Evolutionary conservation across 2,797 vertebrate species (phyloP), one percentile per base, ranked within the genome.

Genomic region (Poeciliopsis presidionis): DNA sequence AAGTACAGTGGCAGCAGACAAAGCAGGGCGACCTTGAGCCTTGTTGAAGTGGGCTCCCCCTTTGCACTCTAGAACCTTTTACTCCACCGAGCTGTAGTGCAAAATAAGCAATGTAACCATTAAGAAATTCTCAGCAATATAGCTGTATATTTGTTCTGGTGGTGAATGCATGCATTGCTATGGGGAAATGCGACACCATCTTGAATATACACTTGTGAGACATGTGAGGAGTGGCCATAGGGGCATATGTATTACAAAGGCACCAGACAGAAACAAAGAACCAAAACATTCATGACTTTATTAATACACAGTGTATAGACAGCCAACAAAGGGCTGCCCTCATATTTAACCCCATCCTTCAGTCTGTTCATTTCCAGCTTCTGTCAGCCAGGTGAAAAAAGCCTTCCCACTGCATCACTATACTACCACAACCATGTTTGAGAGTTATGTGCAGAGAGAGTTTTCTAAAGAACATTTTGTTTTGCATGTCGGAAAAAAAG

Each of bases 21-120:
- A 87, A 89, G 87, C 84, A 45, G 79, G 75, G 59, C 3, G 82
- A 76, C 92, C 93, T 93, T 89, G 87, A 91, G 81, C 78, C 65
- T 79, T 70, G 78, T 81, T 25, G 78, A 81, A 72, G 81, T 72
- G 74, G 81, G 73, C 76, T 89, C 74, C 82, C 73, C 57, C 51
- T 0, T 53, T 70, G 80, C 78, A 86, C 87, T 79, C 87, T n/a
- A 76, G 83, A 90, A 86, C 80, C 85, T 88, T 89, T 75, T 47
- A 80, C 89, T 89, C 90, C 87, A 80, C 72, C 72, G 72, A 61
- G 87, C 87, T 81, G 78, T 71, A 81, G 83, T 85, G 83, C 72
- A 91, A 94, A 94, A 94, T 93, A 94, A 94, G 92, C 94, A 94
- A 85, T 59, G 77, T 76, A 75, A 84, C 92, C 92, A 93, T 94